phyloP scores from a whole-genome alignment of 1,140 invertebrate genomes.

The Drosophila eugracilis region DNA sequence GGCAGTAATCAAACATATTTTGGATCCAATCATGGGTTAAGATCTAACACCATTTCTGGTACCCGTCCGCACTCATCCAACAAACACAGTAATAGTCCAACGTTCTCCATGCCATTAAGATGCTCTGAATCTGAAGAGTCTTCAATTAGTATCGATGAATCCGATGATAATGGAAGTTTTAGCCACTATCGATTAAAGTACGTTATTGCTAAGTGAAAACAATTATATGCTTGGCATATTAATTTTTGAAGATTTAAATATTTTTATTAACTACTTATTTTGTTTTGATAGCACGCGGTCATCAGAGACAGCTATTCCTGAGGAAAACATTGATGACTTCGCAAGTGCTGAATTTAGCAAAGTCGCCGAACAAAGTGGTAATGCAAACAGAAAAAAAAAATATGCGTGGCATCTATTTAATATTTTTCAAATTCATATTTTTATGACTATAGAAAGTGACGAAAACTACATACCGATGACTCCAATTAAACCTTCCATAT shows the following conservation, averaged over 20 bases:
- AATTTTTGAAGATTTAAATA: too few relatives aligned
- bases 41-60: slow-evolving; percentile 76
- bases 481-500: slow-evolving; percentile 47
- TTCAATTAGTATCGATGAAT: slow-evolving; percentile 89
- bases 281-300: slow-evolving; percentile 45
- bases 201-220: slow-evolving; percentile 6
- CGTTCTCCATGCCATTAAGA: slow-evolving; percentile 86
- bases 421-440: too few relatives aligned
- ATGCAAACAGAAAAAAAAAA: not conserved
- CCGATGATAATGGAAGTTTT: slow-evolving; percentile 87
- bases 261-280: not conserved
- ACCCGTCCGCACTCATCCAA: slow-evolving; percentile 87
- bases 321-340: slow-evolving; percentile 87
- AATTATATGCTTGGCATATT: too few relatives aligned
- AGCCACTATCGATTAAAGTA: slow-evolving; percentile 67
- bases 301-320: slow-evolving; percentile 85
- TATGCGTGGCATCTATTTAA: not conserved
- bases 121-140: slow-evolving; percentile 90
- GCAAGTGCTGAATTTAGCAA: slow-evolving; percentile 43
- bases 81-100: slow-evolving; percentile 88
- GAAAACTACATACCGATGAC: slow-evolving; percentile 68
- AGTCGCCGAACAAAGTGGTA: slow-evolving; percentile 35
- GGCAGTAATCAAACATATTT: slow-evolving; percentile 85
- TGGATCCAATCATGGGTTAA: slow-evolving; percentile 51
- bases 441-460: slow-evolving; percentile 35